phyloP scores from a whole-genome alignment of 2,113 vertebrate genomes.

The human region GRCh38 chr12:130950001-130950500 shows the following conservation, averaged over 20 bases:
- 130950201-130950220: background rate
- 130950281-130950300: fast-evolving
- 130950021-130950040: background rate
- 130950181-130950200: background rate
- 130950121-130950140: fast-evolving
- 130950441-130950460: background rate
- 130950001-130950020: background rate
- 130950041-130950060: too few species aligned
- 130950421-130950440: background rate
- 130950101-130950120: background rate
- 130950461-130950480: too few species aligned
- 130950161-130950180: fast-evolving
- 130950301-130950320: background rate
- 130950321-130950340: background rate
- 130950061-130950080: fast-evolving
- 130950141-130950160: fast-evolving
- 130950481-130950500: too few species aligned
- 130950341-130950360: background rate
- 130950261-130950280: too few species aligned
- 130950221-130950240: background rate
- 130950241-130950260: background rate
- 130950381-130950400: background rate
- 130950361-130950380: background rate
- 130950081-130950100: background rate
- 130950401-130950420: background rate